Evolutionary conservation across 2,888 invertebrate genomes (phyloP).

Genomic region (Schizotus pectinicornis): DNA sequence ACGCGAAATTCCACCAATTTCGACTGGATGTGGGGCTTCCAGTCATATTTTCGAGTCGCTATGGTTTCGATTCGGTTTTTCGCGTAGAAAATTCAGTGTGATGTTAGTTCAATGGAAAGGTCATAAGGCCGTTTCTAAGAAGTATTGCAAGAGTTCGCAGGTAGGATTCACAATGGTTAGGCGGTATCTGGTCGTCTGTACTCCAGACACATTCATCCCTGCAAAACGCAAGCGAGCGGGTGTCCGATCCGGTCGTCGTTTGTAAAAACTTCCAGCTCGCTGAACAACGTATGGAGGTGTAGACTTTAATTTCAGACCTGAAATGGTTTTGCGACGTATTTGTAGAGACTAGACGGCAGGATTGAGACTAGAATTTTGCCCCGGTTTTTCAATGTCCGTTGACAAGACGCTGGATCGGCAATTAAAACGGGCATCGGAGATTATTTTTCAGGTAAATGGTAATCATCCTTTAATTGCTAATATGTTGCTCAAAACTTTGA

Average conservation of each 20-base stretch:
- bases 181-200: conserved; percentile 17
- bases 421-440: not conserved
- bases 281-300: conserved; percentile 41
- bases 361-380: conserved; percentile 21
- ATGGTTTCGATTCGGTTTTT: too few species aligned
- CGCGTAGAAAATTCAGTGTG: too few species aligned
- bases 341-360: conserved; percentile 33
- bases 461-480: not conserved
- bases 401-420: not conserved
- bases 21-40: too few species aligned
- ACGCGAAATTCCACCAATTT: too few species aligned
- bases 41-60: too few species aligned
- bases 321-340: conserved; percentile 37
- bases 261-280: conserved; percentile 38
- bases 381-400: not conserved
- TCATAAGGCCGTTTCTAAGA: too few species aligned
- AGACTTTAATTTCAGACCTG: conserved; percentile 41
- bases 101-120: too few species aligned
- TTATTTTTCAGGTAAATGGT: not conserved
- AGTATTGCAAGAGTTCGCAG: too few species aligned
- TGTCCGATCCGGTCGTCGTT: conserved; percentile 33
- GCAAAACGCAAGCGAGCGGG: conserved; percentile 16
- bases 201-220: conserved; percentile 40
- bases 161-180: too few species aligned
- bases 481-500: not conserved